Percentiles rank a stretch among this genome's conserved stretches.
These are phyloP conservation scores for Platygyra sinensis DNA, from an alignment of 64 coral and sea anemone genomes.

Conservation along the genomic window DNA sequence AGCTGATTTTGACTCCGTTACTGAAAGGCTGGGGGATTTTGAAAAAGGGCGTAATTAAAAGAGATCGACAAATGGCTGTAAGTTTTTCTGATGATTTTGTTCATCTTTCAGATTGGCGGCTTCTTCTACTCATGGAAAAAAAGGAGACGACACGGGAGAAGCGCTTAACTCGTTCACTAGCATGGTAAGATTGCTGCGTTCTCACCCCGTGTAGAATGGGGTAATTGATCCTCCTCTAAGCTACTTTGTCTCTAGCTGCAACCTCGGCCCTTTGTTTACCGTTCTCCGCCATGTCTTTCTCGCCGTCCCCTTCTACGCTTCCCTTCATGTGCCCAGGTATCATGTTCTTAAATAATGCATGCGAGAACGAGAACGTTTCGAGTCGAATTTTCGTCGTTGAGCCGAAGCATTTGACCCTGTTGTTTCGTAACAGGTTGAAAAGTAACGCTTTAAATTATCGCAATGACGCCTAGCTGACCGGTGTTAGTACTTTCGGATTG, in stretches of 20 bases:
- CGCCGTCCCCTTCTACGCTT: too few species aligned
- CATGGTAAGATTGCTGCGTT: neutral
- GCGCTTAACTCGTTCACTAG: neutral
- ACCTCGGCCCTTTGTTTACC: too few species aligned
- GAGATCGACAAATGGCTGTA: neutral
- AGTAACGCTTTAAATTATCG: too few species aligned
- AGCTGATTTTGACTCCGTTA: too few species aligned
- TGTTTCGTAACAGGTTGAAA: neutral
- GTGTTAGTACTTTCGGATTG: too few species aligned
- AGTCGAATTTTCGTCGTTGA: neutral
- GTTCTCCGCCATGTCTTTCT: too few species aligned
- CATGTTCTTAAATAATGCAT: neutral
- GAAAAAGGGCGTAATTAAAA: neutral
- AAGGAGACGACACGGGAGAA: neutral
- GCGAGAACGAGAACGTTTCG: neutral
- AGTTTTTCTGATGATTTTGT: neutral
- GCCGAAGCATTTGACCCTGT: neutral
- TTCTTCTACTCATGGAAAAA: neutral
- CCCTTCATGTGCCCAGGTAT: neutral
- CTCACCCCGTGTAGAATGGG: too few species aligned
- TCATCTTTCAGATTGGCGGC: conserved; percentile 11
- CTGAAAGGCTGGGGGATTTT: too few species aligned
- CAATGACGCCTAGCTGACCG: too few species aligned
- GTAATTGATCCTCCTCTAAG: too few species aligned
- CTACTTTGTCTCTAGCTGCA: too few species aligned